Evolutionary conservation across 30 jellyfish, hydroid and myxozoan genomes (phyloP).

Genomic region (Aurelia coerulea): DNA sequence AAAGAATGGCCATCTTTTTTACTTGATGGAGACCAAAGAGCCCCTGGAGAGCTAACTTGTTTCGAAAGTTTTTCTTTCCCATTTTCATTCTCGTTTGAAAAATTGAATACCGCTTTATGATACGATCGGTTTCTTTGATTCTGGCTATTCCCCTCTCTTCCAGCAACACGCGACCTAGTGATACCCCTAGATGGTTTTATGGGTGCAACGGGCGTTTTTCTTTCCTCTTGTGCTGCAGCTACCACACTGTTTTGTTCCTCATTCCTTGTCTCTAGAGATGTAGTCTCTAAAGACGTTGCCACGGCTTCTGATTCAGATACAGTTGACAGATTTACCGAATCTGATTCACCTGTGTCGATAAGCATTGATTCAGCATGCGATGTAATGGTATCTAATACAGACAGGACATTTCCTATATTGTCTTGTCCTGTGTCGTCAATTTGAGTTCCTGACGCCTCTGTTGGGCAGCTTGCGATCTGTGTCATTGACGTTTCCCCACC

Average conservation of each 20-base stretch:
- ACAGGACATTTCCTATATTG: slow-evolving; percentile 28
- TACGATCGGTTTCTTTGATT: slow-evolving; percentile 54
- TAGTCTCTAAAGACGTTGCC: no score
- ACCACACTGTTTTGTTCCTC: no score
- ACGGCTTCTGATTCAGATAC: not conserved
- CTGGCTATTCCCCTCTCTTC: slow-evolving; percentile 1
- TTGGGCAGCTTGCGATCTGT: no score
- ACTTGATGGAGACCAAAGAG: not conserved
- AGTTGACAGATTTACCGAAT: not conserved
- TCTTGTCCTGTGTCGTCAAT: not conserved
- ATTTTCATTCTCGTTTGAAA: slow-evolving; percentile 15
- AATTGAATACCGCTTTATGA: slow-evolving; percentile 50
- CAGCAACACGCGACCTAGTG: not conserved
- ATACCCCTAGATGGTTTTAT: not conserved
- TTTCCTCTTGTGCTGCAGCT: no score
- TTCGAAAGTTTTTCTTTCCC: slow-evolving; percentile 29
- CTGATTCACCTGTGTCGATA: not conserved
- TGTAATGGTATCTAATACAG: slow-evolving; percentile 39
- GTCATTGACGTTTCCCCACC: no score
- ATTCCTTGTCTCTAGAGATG: no score
- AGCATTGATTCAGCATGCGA: slow-evolving; percentile 41
- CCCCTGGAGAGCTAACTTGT: slow-evolving; percentile 3
- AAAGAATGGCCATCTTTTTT: not conserved
- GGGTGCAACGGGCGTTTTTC: no score
- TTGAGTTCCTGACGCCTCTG: not conserved